Base-by-base conservation (phyloP, 2,888 invertebrate species). In the Agrotis puta region DNA sequence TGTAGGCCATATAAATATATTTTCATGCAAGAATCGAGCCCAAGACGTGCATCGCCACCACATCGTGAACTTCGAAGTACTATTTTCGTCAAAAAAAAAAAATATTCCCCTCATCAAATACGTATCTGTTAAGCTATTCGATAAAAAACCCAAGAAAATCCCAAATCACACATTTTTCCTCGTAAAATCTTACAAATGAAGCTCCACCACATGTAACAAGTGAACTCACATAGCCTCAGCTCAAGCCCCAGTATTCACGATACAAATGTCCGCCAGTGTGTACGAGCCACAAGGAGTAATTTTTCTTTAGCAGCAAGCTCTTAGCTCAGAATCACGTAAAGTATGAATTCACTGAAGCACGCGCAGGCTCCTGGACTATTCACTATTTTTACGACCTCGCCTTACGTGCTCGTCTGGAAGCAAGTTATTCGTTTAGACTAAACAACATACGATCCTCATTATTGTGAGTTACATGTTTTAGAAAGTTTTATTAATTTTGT, bases 351-450 rank as follows among this genome's bases (percentile, higher is more conserved):
- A 85, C 84, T 82, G 85, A 85, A 87, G 88, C 88, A 87, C 86
- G 84, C 84, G 74, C 71, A 68, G 81, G 75, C 81, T 82, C 84
- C 84, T 81, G 84, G 87, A 88, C 88, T 86, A 85, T 88, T 88
- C 88, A 85, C 87, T 87, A 91, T 90, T 90, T 91, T 91, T 88
- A 92, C 88, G 87, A 85, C 87, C 88, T 80, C 87, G 85, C 87
- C 89, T 78, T 79, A 79, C 79, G 79, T 79, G 79, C 79, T 82
- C 79, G 72, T 79, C 79, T 79, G 79, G 39, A 69, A 67, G 58
- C 81, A 65, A 64, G 70, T 80, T 81, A 83, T 83, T 71, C 83
- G 75, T 74, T 83, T 70, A 75, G 67, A 59, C 64, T 72, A 63
- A 58, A 82, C 79, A 68, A 82, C 68, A 79, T 79, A 79, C 83